Percentiles rank a stretch among this genome's conserved stretches.
Conservation (phyloP, 2,888 invertebrate species). For the Melieria crassipennis region DNA sequence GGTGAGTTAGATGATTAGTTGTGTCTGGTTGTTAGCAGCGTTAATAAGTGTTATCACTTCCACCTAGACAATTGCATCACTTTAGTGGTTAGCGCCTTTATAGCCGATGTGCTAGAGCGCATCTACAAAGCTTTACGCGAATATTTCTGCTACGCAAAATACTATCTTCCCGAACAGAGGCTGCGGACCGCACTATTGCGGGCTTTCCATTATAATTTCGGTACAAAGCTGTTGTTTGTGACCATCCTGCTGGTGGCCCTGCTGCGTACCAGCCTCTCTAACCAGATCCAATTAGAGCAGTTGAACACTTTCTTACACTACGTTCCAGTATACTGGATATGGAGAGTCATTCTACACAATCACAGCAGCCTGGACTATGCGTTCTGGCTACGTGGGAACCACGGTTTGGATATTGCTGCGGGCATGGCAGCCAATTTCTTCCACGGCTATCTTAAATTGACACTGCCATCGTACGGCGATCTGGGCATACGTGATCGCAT, state of each 20-base stretch:
- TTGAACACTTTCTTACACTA: conserved; percentile 26
- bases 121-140: conserved; percentile 41
- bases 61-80: conserved; percentile 44
- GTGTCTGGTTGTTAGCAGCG: no score
- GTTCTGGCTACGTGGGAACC: conserved; percentile 50
- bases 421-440: conserved; percentile 63
- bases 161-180: conserved; percentile 48
- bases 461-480: conserved; percentile 48
- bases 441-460: conserved; percentile 57
- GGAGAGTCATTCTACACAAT: conserved; percentile 33
- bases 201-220: conserved; percentile 38
- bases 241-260: conserved; percentile 36
- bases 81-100: conserved; percentile 34
- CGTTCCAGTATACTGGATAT: conserved; percentile 53
- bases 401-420: conserved; percentile 59
- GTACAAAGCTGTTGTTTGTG: conserved; percentile 30
- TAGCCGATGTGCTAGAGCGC: conserved; percentile 49
- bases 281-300: conserved; percentile 38
- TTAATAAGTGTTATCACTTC: no score
- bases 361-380: conserved; percentile 50
- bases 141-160: conserved; percentile 36
- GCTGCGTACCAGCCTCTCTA: conserved; percentile 31
- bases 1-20: no score
- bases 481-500: conserved; percentile 54
- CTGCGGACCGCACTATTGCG: conserved; percentile 43